Evolutionary conservation across 2,113 vertebrate species (phyloP), one percentile per base, ranked within the genome.

Genomic region (Hippolais icterina): DNA sequence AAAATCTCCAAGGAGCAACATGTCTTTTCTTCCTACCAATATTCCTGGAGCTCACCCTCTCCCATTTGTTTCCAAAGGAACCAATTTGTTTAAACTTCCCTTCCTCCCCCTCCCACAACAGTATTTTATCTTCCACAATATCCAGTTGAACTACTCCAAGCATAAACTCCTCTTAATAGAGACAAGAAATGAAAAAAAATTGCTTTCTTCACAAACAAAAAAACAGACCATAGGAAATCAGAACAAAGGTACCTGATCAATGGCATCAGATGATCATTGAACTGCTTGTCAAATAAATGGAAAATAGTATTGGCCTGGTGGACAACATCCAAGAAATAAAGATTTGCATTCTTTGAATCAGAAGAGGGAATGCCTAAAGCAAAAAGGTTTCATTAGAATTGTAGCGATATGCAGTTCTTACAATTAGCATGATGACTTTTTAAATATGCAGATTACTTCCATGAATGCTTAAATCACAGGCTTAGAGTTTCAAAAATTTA

Each of bases 181-280:
- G 20, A 71, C 7, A 46, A 61, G 14, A 23, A 63, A 79, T 15
- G 8, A n/a, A 84, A 68, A 78, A 54, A 14, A 35, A 4, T 2
- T 15, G 15, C 19, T 89, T 50, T 85, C 31, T 87, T 64, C 35
- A 61, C 4, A 63, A 71, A 35, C 39, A 46, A 61, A 29, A 18
- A 35, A 66, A 35, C 10, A 17, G 33, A 35, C 24, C 4, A 72
- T 22, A 70, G 21, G 39, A 70, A 86, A 88, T 59, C 52, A 83
- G n/a, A 95, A 56, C 61, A 80, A 93, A 95, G 97, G 97, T 96
- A 99, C 99, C 99, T 99, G 98, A 99, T 99, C 88, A 99, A 97
- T 94, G 99, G 99, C 99, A 99, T 99, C 93, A 99, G 99, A 97
- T 99, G 99, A 98, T 99, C 99, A 97, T 99, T 99, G 98, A 99